Evolutionary conservation across 1,140 invertebrate genomes (phyloP), one percentile per base, ranked within the genome.

Genomic region (Araneus ventricosus): DNA sequence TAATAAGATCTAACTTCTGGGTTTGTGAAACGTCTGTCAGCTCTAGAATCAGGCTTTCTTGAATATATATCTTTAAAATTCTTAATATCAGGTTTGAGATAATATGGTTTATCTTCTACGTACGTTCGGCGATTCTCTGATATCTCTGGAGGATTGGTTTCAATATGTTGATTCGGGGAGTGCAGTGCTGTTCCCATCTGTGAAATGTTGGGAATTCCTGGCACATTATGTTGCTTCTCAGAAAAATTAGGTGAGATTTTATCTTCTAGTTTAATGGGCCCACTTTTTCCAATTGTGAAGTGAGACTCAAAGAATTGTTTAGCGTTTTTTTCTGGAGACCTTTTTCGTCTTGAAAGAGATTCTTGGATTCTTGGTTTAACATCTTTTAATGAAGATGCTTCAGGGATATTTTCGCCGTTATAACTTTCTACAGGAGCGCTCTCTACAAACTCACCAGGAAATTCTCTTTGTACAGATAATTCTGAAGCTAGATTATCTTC

Each of bases 1-100:
- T 84, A 91, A 52, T 91, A 91, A 17, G 63, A 79, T 52, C 41
- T 30, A 8, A 90, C 17, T 80, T 79, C 67, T 24, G 63, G 70
- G 37, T 75, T 75, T 34, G 14, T 75, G 14, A 30, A 20, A 37
- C 10, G 70, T 2, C 2, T 37, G 6, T 75, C 70, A 20, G 30
- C 37, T 34, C 70, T 75, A 1, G 30, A 75, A 34, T 75, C 27
- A 22, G 70, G 70, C 30, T 34, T 75, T 34, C 34, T 75, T 20
- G 17, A 20, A 8, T 30, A 34, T 34, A 37, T 37, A 37, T 75
- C 34, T 75, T 75, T 67, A 67, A 67, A 67, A 27, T 67, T 67
- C 27, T 67, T 37, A 30, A 34, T 37, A 75, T 75, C 70, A 34
- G 70, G 70, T 75, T 75, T 75, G 27, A 75, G 70, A 75, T 75